A percentile compares a stretch with the other conserved stretches of the same genome.
Conservation (phyloP, 2,888 invertebrate genomes). For the Leptopterna dolabrata region DNA sequence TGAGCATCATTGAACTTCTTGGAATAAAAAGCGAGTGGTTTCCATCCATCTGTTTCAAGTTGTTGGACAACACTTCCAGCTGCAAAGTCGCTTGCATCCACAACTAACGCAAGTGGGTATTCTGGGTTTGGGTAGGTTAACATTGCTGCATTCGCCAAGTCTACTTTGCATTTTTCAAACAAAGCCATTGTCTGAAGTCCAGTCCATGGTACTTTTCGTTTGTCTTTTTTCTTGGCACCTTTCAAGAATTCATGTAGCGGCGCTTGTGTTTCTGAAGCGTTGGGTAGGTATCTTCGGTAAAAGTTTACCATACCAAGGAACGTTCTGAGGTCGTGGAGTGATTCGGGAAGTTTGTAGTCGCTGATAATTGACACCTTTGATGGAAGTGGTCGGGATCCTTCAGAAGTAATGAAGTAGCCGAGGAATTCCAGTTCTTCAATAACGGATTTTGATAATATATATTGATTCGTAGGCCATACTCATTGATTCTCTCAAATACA, state of each 20-base stretch:
- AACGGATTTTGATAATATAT: too few relatives aligned
- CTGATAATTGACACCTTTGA: slow-evolving; percentile 49
- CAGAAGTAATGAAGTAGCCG: too few relatives aligned
- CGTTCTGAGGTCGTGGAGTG: slow-evolving; percentile 45
- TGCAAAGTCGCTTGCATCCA: slow-evolving; percentile 20
- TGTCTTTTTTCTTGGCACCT: too few relatives aligned
- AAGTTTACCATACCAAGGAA: slow-evolving; percentile 66
- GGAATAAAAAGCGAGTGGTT: slow-evolving; percentile 41
- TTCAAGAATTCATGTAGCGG: slow-evolving; percentile 39
- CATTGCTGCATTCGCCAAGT: background rate
- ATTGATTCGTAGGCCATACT: slow-evolving; percentile 62
- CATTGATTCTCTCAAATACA: slow-evolving; percentile 57
- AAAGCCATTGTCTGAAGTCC: too few relatives aligned
- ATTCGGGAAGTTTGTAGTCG: slow-evolving; percentile 58
- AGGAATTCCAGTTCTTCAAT: too few relatives aligned
- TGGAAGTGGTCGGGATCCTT: too few relatives aligned
- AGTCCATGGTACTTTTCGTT: too few relatives aligned
- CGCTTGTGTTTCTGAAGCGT: slow-evolving; percentile 64
- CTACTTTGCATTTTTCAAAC: background rate
- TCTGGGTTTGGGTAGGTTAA: slow-evolving; percentile 9
- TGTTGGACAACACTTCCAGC: slow-evolving; percentile 36
- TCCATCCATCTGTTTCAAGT: background rate
- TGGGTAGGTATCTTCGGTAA: slow-evolving; percentile 65
- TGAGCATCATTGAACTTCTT: slow-evolving; percentile 20
- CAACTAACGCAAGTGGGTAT: background rate